A percentile compares a stretch with the other conserved stretches of the same genome.
phyloP scores from a whole-genome alignment of 2,797 vertebrate genomes.

The Dallia pectoralis region DNA sequence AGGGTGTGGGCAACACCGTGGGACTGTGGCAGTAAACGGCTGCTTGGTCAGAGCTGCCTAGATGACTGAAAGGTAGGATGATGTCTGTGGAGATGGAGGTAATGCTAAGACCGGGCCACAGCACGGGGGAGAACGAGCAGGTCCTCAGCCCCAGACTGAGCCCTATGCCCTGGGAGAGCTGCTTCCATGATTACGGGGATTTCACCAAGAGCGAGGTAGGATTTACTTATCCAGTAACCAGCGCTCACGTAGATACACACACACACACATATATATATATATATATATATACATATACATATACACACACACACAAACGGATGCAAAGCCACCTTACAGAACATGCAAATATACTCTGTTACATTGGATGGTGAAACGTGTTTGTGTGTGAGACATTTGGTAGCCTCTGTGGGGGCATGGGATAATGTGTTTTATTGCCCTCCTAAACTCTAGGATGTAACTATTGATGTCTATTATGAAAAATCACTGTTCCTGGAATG shows the following conservation, averaged over 20 bases:
- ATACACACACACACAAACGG: background rate
- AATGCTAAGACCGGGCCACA: slow-evolving; percentile 37
- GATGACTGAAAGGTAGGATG: slow-evolving; percentile 62
- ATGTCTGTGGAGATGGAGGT: slow-evolving; percentile 67
- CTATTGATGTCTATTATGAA: no score
- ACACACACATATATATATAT: no score
- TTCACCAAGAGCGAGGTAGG: slow-evolving; percentile 75
- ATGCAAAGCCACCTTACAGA: background rate
- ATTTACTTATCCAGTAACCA: slow-evolving; percentile 51
- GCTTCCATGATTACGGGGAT: slow-evolving; percentile 70
- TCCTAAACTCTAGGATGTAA: no score
- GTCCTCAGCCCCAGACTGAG: slow-evolving; percentile 55
- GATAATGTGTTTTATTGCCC: no score
- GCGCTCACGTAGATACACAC: slow-evolving; percentile 36
- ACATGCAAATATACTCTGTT: background rate
- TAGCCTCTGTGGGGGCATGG: no score
- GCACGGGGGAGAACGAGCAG: background rate
- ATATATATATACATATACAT: slow-evolving; percentile 10
- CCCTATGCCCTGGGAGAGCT: slow-evolving; percentile 68
- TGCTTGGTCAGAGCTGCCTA: slow-evolving; percentile 57
- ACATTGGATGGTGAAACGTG: background rate
- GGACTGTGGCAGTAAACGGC: slow-evolving; percentile 48
- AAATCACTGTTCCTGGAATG: no score
- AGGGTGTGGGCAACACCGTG: slow-evolving; percentile 15
- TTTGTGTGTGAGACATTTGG: no score